Base-by-base conservation (phyloP, 53 echinoderm and acorn worm genomes). In the Actinopyga echinites region DNA sequence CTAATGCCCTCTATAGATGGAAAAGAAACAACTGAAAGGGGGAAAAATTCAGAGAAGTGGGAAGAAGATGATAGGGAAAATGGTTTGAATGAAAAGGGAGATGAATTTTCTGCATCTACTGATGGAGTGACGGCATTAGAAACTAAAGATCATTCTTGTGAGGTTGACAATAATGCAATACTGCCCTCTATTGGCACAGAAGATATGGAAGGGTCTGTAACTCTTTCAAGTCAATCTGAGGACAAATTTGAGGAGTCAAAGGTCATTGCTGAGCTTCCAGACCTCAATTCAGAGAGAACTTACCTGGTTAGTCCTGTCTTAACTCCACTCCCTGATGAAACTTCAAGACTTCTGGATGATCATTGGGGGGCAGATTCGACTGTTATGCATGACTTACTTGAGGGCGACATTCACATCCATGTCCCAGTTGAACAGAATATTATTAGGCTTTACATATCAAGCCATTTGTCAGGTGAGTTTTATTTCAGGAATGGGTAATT, bases 401-500 rank as follows among this genome's bases (percentile, higher is more conserved):
- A 87, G 75, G 93, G 96, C 36, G 28, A 69, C 9, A 62, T 95
- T 24, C 85, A 91, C 44, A 69, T 66, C 12, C 30, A 81, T 4
- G 89, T 87, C 40, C 74, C 89, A n/a, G 61, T 91, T 56, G 79
- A 83, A 36, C 85, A n/a, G 25, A 93, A 85, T 23, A 79, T 91
- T 43, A 79, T 95, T 36, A 73, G 85, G n/a, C 56, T 95, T 12
- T 95, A 91, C 80, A 62, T 95, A 43, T 91, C 93, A 5, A 93
- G 93, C 13, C 89, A 84, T 19, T 89, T 95, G 54, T 75, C 85
- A 68, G 96, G 96, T 95, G 61, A 68, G 89, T 32, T 15, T 1
- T 6, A 34, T 30, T 45, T 30, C 45, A 49, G 10, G 40, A 4
- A 7, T 40, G 40, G 8, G 7, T 40, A 8, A 40, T 0, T 40